Conservation (phyloP, 35 echinoderm and acorn worm species). For the Stichopus chloronotus region DNA sequence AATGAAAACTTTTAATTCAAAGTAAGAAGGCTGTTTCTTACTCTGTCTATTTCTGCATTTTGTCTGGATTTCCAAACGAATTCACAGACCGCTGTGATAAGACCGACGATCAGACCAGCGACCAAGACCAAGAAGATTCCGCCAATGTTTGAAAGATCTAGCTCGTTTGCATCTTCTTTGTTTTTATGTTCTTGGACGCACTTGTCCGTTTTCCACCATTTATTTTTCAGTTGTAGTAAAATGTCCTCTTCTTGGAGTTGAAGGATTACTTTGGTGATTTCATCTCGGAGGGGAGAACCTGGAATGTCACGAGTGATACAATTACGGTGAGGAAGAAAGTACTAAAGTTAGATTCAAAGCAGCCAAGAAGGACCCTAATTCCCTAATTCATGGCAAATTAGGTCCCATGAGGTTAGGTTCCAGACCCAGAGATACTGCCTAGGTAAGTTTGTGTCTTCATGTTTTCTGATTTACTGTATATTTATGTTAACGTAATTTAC, state of each 20-base stretch:
- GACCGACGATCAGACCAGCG: constrained; percentile 77
- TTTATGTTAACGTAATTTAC: too few relatives aligned
- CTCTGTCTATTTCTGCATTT: constrained; percentile 96
- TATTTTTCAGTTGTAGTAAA: constrained; percentile 78
- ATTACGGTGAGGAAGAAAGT: too few relatives aligned
- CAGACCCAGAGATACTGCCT: too few relatives aligned
- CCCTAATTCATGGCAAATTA: too few relatives aligned
- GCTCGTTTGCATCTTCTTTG: constrained; percentile 93
- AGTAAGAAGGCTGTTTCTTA: constrained; percentile 38
- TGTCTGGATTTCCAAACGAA: constrained; percentile 99
- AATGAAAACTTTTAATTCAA: too few relatives aligned
- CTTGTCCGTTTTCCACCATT: constrained; percentile 90
- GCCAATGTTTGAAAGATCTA: constrained; percentile 93
- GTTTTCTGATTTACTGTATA: too few relatives aligned
- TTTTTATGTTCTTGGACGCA: constrained; percentile 62
- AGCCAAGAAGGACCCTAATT: too few relatives aligned
- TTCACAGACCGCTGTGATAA: constrained; percentile 90
- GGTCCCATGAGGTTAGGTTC: too few relatives aligned
- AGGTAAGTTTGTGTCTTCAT: too few relatives aligned
- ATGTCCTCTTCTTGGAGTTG: constrained; percentile 89
- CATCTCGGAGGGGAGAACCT: constrained; percentile 87
- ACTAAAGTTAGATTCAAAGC: too few relatives aligned
- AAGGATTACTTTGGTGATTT: constrained; percentile 87
- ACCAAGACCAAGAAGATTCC: constrained; percentile 97
- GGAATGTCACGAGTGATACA: not conserved